phyloP scores from a whole-genome alignment of 2,888 invertebrate genomes.

The Oxystoma pomonae region DNA sequence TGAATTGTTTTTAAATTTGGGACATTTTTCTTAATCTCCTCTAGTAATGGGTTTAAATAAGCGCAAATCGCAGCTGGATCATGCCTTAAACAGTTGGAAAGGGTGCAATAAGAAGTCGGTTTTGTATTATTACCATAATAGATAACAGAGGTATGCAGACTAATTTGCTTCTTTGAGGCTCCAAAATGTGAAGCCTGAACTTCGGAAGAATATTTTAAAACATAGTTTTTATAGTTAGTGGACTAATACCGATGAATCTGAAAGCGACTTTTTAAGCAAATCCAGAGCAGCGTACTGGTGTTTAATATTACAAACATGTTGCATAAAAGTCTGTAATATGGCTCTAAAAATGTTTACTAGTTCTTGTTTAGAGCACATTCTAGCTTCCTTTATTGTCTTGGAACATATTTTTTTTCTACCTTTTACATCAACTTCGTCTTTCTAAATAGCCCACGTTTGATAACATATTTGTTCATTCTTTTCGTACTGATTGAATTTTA shows the following conservation, averaged over 20 bases:
- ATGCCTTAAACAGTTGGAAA: conserved; percentile 15
- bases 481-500: conserved; percentile 5
- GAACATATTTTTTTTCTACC: too few relatives aligned
- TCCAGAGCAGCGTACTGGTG: background rate
- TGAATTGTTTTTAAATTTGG: conserved; percentile 14
- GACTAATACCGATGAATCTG: background rate
- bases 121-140: conserved; percentile 1
- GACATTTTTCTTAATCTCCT: background rate
- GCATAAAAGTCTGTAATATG: background rate
- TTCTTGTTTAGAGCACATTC: background rate
- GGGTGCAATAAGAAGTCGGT: conserved; percentile 11
- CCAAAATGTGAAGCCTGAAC: conserved; percentile 12
- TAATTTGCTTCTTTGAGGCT: conserved; percentile 8
- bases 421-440: background rate
- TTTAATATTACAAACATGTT: background rate
- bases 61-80: conserved; percentile 18
- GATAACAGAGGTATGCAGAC: conserved; percentile 8
- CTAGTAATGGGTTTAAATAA: conserved; percentile 12
- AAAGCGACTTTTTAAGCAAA: background rate
- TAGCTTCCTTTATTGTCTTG: too few relatives aligned
- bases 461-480: conserved; percentile 6
- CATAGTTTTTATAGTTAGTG: conserved; percentile 10
- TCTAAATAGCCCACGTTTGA: background rate
- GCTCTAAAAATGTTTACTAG: background rate
- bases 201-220: conserved; percentile 12